phyloP scores from a whole-genome alignment of 2,797 vertebrate species.

The Acipenser transmontanus region DNA sequence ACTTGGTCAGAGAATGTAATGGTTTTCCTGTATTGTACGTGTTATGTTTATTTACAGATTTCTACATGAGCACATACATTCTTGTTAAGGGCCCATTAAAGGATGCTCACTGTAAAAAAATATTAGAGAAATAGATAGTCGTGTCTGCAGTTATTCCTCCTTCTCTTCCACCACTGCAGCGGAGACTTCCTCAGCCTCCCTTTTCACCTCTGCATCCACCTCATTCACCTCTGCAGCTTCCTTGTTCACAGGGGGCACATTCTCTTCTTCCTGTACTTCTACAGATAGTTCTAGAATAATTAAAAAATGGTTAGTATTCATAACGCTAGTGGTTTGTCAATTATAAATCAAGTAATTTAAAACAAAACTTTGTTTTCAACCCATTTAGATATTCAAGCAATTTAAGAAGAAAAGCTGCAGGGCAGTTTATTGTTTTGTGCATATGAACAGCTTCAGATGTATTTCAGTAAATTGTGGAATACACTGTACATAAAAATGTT shows the following conservation, averaged over 20 bases:
- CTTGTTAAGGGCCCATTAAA: too few relatives aligned
- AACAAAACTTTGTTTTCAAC: too few relatives aligned
- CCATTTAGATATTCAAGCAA: too few relatives aligned
- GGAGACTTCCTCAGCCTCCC: background rate
- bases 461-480: too few relatives aligned
- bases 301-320: background rate
- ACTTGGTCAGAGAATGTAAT: background rate
- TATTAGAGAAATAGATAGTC: background rate
- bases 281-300: background rate
- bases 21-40: background rate
- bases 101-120: too few relatives aligned
- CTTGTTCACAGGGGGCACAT: background rate
- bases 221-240: background rate
- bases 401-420: too few relatives aligned
- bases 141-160: background rate
- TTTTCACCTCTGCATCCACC: background rate
- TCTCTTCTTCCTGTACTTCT: background rate
- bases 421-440: too few relatives aligned
- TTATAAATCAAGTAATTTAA: too few relatives aligned
- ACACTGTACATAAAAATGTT: too few relatives aligned
- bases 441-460: too few relatives aligned
- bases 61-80: background rate
- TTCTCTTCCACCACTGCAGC: background rate
- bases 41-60: background rate
- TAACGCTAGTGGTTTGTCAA: too few relatives aligned